Base-by-base conservation (phyloP, 2,797 vertebrate species). In the Periparus ater region DNA sequence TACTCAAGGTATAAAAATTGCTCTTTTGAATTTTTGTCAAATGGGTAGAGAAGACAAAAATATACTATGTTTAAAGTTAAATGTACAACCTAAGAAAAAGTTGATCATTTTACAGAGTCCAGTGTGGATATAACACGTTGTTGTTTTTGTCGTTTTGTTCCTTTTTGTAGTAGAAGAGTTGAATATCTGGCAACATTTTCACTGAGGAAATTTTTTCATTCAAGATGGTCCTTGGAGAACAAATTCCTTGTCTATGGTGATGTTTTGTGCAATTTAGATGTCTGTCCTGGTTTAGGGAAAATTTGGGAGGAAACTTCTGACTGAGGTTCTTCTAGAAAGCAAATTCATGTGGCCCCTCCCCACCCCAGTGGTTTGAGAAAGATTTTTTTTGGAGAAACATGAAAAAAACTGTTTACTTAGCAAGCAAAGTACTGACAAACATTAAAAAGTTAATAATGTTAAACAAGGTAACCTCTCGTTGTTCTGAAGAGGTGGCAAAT, bases 331-430 rank as follows among this genome's bases (percentile, higher is more conserved):
- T 65, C 10, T 45, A 45, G n/a, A 78, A 65, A 55, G 14, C 17
- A 55, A 65, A 65, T 65, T 55, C 26, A 38, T 45, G 17, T 0
- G 1, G 2, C 10, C 13, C 5, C 13, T 20, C 5, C 3, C 8
- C 2, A 40, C 38, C 3, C 2, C 30, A 45, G 3, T 30, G 5
- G 17, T 65, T 45, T 30, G 40, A 5, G 10, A 65, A 45, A 54
- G 13, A 25, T 20, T 36, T 53, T 26, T 36, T 54, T 78, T 36
- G 2, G 12, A 30, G 20, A 9, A 77, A 63, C 25, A 32, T 19
- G 12, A 9, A 65, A 54, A 54, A 54, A 36, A 11, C 1, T 54
- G 10, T 25, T 65, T 77, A 30, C 65, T 45, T 65, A 54, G 25
- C 10, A 45, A 25, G 5, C 13, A 20, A 54, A 36, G 8, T 36